Evolutionary conservation across 2,888 invertebrate genomes (phyloP), one percentile per base, ranked within the genome.

Genomic region (Callyntrura sp.): DNA sequence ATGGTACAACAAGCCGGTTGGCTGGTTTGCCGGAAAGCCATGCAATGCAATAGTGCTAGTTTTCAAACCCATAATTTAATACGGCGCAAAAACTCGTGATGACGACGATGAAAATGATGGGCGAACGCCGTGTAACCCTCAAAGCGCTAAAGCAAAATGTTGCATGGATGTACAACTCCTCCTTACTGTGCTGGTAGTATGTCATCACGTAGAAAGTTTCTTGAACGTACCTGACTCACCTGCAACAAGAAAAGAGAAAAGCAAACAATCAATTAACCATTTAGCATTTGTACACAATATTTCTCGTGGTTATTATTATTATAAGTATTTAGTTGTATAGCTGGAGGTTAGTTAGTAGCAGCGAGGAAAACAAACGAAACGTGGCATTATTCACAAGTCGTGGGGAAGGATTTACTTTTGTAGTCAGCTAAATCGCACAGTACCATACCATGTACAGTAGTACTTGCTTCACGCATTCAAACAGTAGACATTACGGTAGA

Each of bases 81-180:
- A 79, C 79, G n/a, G 45, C 51, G 55, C 43, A 35, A 57, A 57
- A 43, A 55, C 43, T 65, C 23, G 51, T 70, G 43, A 60, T 35
- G 81, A 6, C n/a, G 70, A 82, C 83, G 57, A 60, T 60, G 57
- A 79, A 12, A 35, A 78, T 60, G 79, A 60, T 60, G 79, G 79
- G 57, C 81, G 73, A 84, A 68, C 55, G 84, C 65, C 62, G 84
- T 79, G 55, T 28, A 79, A 43, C n/a, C 60, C 25, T 35, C 23
- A 35, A 79, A 84, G 35, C 68, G 23, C 81, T 62, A 76, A 81
- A 70, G 48, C 48, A 70, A 81, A 90, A 85, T 85, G 81, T 90
- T 90, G 85, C 90, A 85, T 90, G 90, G 90, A 90, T 90, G 90
- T 79, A 81, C 89, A 78, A 60, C 89, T 79, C 89, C 89, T 89